Base-by-base conservation (phyloP, 2,888 invertebrate species). In the Eupithecia subumbrata region DNA sequence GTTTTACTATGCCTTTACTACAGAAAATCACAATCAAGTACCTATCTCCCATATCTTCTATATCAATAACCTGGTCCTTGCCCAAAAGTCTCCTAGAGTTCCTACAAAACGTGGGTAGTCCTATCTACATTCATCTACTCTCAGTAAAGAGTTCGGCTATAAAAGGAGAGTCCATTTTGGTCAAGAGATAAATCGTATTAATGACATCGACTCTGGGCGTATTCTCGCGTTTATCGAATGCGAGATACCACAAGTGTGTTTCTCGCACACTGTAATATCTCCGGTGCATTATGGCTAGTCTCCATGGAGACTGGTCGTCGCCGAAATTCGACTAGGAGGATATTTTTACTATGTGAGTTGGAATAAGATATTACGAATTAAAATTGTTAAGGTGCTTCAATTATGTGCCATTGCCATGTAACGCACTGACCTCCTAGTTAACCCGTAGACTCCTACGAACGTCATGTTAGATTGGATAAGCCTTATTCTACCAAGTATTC, bases 161-260 rank as follows among this genome's bases (percentile, higher is more conserved):
- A 73, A 73, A 76, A 22, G 30, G 25, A 63, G 66, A 68, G 66
- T 60, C 52, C 64, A 71, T 73, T 71, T 22, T 52, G 22, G 11
- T 30, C 45, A 18, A 52, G 63, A 74, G 66, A 75, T 76, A 76
- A 72, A 73, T 78, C 68, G 40, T 43, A 68, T 68, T 43, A 68
- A 68, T 40, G 48, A 72, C 52, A 72, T 71, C 48, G 40, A 40
- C 11, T 67, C 40, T 67, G 43, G 43, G 11, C 43, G 22, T 43
- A 68, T 68, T 43, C 43, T 68, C 14, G 60, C 3, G 14, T n/a
- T 25, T 22, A 56, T 60, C 60, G 60, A 12, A 60, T 60, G 22
- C 60, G 25, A 60, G 48, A 48, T 48, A n/a, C 48, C 4, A 12
- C 30, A 30, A 30, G 30, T 2, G 30, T 30, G 30, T 30, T 30